Base-by-base conservation (phyloP, 2,888 invertebrate species). In the Antitype chi region DNA sequence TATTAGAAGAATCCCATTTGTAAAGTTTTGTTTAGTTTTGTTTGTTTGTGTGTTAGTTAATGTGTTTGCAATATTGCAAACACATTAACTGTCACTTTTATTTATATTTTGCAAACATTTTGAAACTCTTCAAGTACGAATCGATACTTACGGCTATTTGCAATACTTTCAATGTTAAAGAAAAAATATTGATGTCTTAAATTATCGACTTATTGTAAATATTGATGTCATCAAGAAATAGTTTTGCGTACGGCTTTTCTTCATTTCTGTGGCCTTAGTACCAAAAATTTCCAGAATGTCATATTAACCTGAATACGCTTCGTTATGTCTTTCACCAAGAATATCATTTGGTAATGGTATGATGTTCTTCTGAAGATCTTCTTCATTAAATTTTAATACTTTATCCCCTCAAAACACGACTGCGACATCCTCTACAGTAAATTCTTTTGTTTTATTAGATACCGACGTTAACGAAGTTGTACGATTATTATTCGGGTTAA, bases 101-200 rank as follows among this genome's bases (percentile, higher is more conserved):
- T 38, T 3, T 38, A 38, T 38, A 38, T 38, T 81, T 63, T 59
- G 82, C 38, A 70, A 85, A 59, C 15, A n/a, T 82, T 85, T 70
- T 70, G 86, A 76, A 85, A 83, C 72, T 82, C 76, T 70, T 85
- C 82, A 82, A 76, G 82, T 82, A 76, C 76, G 53, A 63, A 67
- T 73, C 60, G 38, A 76, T 72, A 76, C 53, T 72, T 70, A 73
- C 63, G 15, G 63, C 70, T 64, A 85, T 80, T 66, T 70, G n/a
- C 49, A 66, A 47, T 62, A 70, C 55, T 76, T 71, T 68, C 49
- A 32, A 81, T 53, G 57, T 67, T 66, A 57, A 53, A 53, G 23
- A 62, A 71, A 71, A 81, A 2, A 76, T 82, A 85, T 81, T 66
- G 38, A 13, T 59, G 55, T 67, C 8, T 73, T 85, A 71, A 71